Conservation (phyloP, 2,113 vertebrate genomes). For the Aramus guarauna region DNA sequence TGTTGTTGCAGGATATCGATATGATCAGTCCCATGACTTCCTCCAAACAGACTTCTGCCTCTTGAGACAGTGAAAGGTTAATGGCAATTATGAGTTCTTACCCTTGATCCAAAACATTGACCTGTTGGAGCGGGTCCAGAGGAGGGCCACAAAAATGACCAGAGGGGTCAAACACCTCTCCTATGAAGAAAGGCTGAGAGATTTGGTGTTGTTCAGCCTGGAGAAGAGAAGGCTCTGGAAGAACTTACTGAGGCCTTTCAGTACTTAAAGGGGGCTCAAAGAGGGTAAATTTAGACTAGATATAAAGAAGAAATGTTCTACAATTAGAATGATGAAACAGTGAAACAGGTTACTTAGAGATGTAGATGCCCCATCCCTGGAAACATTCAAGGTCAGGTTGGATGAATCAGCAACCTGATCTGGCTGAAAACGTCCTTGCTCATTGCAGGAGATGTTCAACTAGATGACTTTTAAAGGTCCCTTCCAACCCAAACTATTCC, state of each 20-base stretch:
- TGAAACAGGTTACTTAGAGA: background rate
- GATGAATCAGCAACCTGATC: accelerated
- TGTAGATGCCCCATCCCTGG: background rate
- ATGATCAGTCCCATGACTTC: background rate
- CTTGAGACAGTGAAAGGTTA: background rate
- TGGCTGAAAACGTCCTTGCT: background rate
- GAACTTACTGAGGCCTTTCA: background rate
- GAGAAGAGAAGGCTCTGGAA: background rate
- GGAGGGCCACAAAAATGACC: background rate
- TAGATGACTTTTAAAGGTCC: background rate
- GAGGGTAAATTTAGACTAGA: too few species aligned
- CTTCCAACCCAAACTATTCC: background rate
- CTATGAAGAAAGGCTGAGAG: background rate
- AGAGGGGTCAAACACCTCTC: background rate
- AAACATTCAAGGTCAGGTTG: background rate
- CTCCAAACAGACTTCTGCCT: background rate
- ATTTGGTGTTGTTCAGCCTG: background rate
- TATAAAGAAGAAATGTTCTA: background rate
- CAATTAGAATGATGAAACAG: background rate
- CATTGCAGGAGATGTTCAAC: background rate
- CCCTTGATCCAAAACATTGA: background rate
- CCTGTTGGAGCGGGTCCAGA: background rate
- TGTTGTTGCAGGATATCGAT: background rate
- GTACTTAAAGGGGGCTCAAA: background rate
- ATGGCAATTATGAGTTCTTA: background rate